Base-by-base conservation (phyloP, 2,797 vertebrate genomes). In the Coranthus polyacanthus region DNA sequence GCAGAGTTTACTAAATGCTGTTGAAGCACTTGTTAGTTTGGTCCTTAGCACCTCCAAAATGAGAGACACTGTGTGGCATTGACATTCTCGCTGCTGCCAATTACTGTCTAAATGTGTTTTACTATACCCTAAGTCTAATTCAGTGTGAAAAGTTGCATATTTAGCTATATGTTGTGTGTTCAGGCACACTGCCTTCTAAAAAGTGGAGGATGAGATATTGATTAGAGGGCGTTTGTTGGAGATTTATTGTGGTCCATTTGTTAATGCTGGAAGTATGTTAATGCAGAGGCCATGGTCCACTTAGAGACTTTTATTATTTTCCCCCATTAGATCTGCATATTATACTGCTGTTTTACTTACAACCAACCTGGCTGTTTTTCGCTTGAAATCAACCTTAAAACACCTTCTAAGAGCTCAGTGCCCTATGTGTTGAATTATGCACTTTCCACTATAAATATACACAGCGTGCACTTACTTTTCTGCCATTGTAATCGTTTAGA, bases 131-230 rank as follows among this genome's bases (percentile, higher is more conserved):
- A 21, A 15, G 26, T 17, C 9, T 18, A 18, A 44, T 17, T 32
- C 15, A 47, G 3, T 43, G 16, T 53, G 59, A 69, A 58, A 64
- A 57, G 65, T 75, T 75, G 52, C 53, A 69, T 75, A 69, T 53
- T 59, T 43, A 75, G 43, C 59, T 56, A 38, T 21, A 46, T 49
- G 34, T 12, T 22, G 9, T 22, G 9, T 53, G 32, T 49, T n/a
- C 11, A 21, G n/a, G 29, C 29, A 45, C 39, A 45, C 2, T 5
- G 2, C 8, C 2, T 2, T 12, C 15, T 37, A 1, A 53, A 46
- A 2, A 39, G 32, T 51, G 29, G 8, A 44, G 1, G 13, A 8
- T 18, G 22, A 29, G 5, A 38, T 13, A 41, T 6, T 21, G 21
- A 50, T 61, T 36, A 26, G 12, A n/a, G 7, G 36, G 22, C 21